phyloP scores from a whole-genome alignment of 2,797 vertebrate species.

The Lycodopsis pacificus region DNA sequence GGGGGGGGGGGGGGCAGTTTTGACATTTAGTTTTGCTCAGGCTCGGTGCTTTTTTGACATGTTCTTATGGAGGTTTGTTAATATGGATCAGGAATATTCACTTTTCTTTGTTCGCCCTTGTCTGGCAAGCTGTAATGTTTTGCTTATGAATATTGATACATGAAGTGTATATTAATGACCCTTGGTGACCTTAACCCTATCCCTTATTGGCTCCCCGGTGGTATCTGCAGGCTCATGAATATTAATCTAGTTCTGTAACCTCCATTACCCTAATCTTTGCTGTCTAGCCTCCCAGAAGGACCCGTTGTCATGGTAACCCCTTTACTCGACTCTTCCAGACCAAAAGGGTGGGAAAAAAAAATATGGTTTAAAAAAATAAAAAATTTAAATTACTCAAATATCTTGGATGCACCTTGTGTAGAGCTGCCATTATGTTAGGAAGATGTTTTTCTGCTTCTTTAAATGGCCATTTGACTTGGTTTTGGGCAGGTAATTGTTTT shows the following conservation, averaged over 20 bases:
- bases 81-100: constrained; percentile 89
- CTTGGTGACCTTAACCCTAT: constrained; percentile 91
- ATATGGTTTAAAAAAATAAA: constrained; percentile 78
- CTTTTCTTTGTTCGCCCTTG: constrained; percentile 89
- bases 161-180: constrained; percentile 92
- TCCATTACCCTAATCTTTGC: constrained; percentile 93
- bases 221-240: constrained; percentile 89
- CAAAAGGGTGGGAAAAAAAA: constrained; percentile 81
- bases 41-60: constrained; percentile 79
- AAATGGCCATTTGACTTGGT: constrained; percentile 40
- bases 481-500: constrained; percentile 30
- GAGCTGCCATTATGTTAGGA: constrained; percentile 52
- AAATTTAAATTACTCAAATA: constrained; percentile 75
- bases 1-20: constrained; percentile 47
- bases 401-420: constrained; percentile 50
- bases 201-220: constrained; percentile 90
- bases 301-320: constrained; percentile 88
- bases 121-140: constrained; percentile 91
- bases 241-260: constrained; percentile 90
- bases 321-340: constrained; percentile 86
- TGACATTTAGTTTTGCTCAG: constrained; percentile 75
- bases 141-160: constrained; percentile 92
- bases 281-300: constrained; percentile 90
- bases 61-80: constrained; percentile 83
- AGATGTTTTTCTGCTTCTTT: constrained; percentile 33